Percentiles rank a stretch among this genome's conserved stretches.
phyloP scores from a whole-genome alignment of 64 coral and sea anemone species.

The Pocillopora verrucosa region DNA sequence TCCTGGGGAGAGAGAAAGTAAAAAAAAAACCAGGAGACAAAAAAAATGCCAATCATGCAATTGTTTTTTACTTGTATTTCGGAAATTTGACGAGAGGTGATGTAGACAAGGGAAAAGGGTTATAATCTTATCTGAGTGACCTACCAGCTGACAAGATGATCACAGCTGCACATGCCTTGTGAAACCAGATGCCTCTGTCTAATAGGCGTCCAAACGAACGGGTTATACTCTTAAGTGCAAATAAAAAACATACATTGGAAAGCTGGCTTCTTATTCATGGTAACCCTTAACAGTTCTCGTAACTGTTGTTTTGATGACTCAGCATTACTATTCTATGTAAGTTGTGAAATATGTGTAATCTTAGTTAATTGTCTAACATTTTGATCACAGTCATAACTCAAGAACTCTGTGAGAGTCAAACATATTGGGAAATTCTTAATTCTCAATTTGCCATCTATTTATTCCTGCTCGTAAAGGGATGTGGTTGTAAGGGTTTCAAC shows the following conservation, averaged over 20 bases:
- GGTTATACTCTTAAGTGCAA: constrained; percentile 12
- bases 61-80: background rate
- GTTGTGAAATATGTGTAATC: too few relatives aligned
- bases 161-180: constrained; percentile 63
- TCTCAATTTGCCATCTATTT: too few relatives aligned
- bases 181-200: constrained; percentile 71
- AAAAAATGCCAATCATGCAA: background rate
- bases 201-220: constrained; percentile 23
- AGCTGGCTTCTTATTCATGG: too few relatives aligned
- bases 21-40: background rate
- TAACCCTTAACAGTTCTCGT: background rate
- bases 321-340: too few relatives aligned
- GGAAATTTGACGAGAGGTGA: too few relatives aligned
- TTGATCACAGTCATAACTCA: too few relatives aligned
- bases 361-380: too few relatives aligned
- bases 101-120: background rate
- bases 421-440: too few relatives aligned
- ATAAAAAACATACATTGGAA: background rate
- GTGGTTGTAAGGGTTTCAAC: too few relatives aligned
- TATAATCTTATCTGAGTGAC: background rate
- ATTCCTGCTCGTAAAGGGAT: too few relatives aligned
- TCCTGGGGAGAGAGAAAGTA: constrained; percentile 5
- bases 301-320: background rate
- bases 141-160: constrained; percentile 59
- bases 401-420: too few relatives aligned